Percentiles rank a stretch among this genome's conserved stretches.
Conservation (phyloP, 2,797 vertebrate genomes). For the Eupleurogrammus muticus region DNA sequence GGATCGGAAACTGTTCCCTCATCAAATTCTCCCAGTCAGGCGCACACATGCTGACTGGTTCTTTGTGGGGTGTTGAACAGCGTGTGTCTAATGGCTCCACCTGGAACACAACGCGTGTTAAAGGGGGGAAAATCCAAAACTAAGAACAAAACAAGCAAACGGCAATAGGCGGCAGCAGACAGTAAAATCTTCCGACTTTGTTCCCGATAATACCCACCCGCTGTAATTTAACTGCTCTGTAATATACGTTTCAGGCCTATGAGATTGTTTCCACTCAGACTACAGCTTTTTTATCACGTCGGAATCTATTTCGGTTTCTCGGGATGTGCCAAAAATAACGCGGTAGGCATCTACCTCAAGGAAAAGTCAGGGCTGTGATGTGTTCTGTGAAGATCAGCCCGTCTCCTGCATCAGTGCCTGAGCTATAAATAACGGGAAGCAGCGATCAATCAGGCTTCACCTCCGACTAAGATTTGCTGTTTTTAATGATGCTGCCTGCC, state of each 20-base stretch:
- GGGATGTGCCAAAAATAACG: constrained; percentile 57
- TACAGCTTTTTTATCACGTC: background rate
- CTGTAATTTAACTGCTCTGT: background rate
- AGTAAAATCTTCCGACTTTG: no score
- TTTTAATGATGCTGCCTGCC: constrained; percentile 9
- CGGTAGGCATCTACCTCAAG: constrained; percentile 33
- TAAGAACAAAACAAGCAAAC: no score
- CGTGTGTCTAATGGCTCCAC: no score
- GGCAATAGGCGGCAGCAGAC: no score
- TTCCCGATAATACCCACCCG: no score
- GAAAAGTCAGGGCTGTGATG: constrained; percentile 39
- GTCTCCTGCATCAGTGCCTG: constrained; percentile 27
- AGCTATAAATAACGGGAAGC: constrained; percentile 61
- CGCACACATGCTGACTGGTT: no score
- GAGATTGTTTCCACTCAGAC: background rate
- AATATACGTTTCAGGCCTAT: background rate
- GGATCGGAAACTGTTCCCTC: no score
- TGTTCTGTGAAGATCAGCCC: constrained; percentile 44
- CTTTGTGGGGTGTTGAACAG: no score
- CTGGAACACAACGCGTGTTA: no score
- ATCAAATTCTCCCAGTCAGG: no score
- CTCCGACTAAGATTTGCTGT: constrained; percentile 33
- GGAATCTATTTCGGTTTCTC: constrained; percentile 8
- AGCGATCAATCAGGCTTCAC: constrained; percentile 47
- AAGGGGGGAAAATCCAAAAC: no score